These are phyloP conservation scores for Temnopleurus reevesii DNA, from an alignment of 53 echinoderm and acorn worm genomes.

Conservation along the genomic window DNA sequence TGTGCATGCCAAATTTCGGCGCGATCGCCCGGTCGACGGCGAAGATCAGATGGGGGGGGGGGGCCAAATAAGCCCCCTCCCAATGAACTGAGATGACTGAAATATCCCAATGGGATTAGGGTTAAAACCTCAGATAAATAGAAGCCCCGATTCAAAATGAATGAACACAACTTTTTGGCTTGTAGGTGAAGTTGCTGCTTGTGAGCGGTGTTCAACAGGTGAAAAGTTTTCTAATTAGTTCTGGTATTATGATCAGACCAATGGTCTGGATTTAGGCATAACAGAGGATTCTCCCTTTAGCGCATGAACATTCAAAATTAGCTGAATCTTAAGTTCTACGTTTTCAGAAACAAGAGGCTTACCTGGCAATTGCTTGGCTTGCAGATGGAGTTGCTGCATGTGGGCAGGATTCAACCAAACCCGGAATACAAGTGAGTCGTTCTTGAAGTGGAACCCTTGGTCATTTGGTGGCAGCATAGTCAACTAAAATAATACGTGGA, in stretches of 20 bases:
- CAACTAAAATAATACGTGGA: slow-evolving; percentile 68
- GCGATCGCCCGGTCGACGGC: too few species aligned
- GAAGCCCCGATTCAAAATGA: too few species aligned
- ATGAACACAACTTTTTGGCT: slow-evolving; percentile 56
- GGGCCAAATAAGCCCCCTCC: too few species aligned
- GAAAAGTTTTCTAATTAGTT: too few species aligned
- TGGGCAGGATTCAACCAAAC: slow-evolving; percentile 74
- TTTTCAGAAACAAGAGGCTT: not conserved
- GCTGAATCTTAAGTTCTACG: not conserved
- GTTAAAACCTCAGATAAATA: too few species aligned
- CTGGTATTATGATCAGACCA: slow-evolving; percentile 58
- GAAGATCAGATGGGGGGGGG: too few species aligned
- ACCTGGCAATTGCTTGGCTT: slow-evolving; percentile 80
- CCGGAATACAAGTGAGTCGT: slow-evolving; percentile 75
- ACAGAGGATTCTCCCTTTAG: not conserved
- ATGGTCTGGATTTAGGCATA: not conserved
- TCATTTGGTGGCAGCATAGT: slow-evolving; percentile 66
- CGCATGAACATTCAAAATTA: not conserved
- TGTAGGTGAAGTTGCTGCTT: slow-evolving; percentile 71
- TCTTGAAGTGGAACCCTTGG: slow-evolving; percentile 79
- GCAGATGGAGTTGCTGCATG: slow-evolving; percentile 89
- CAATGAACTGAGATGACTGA: too few species aligned
- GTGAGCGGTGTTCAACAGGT: slow-evolving; percentile 56
- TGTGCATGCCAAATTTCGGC: too few species aligned
- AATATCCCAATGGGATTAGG: too few species aligned